Evolutionary conservation across 2,113 vertebrate genomes (phyloP), one percentile per base, ranked within the genome.

Genomic region (Pseudopodoces humilis): DNA sequence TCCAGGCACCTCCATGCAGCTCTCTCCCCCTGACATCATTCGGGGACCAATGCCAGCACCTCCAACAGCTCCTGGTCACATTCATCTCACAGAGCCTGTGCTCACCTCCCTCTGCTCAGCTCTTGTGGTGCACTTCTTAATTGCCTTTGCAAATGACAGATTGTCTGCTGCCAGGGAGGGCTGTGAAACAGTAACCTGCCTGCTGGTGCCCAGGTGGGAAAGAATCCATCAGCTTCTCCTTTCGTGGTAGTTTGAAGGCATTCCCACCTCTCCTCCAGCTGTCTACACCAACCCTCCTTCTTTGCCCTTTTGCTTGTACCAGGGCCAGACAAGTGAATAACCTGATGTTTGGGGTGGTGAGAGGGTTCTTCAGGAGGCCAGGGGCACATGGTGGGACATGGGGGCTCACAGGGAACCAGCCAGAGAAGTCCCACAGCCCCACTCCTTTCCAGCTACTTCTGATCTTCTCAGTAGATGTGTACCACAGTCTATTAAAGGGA

Each of bases 311-410:
- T 0, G 0, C 16, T 60, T 53, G 46, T 33, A 53, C 30, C 13
- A 3, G 39, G 49, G 44, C 18, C 44, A 88, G 27, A n/a, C 13
- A 24, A 76, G 19, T 4, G 7, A 37, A 16, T 47, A 30, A 47
- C 33, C 31, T n/a, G 70, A 44, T 3, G 1, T 74, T 50, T 49
- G 44, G 41, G 67, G 41, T 0, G 4, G 21, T 71, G 62, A 65
- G 39, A 78, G 9, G 4, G 63, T 13, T 72, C 53, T 84, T 52
- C 50, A 25, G 46, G 16, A 33, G 27, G 31, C 30, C 37, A 62
- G 81, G 13, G n/a, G 14, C 27, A 43, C 2, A 4, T 0, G 0
- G 47, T 6, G 4, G 47, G 62, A 15, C 37, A 47, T 0, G 0
- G 27, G 8, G 46, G 11, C 15, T 86, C 55, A 12, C 43, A 13